Percentiles rank a stretch among this genome's conserved stretches.
phyloP scores from a whole-genome alignment of 2,797 vertebrate genomes.

The Catamblyrhynchus diadema region DNA sequence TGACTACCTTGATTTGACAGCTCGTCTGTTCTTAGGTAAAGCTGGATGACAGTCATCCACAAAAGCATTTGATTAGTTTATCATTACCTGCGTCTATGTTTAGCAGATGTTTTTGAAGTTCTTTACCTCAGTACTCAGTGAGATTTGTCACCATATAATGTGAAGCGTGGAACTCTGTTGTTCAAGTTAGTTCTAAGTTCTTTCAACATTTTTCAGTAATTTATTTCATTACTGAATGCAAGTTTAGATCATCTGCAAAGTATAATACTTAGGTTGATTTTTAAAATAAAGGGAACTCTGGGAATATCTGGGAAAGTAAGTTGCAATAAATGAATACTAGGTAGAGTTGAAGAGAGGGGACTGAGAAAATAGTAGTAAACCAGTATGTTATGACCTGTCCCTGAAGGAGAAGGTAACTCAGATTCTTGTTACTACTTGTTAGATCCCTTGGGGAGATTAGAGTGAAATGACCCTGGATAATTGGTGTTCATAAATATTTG shows the following conservation, averaged over 20 bases:
- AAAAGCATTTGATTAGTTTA: conserved; percentile 58
- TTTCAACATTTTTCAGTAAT: neutral
- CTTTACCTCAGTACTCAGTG: neutral
- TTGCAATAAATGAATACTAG: neutral
- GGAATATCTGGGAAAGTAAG: neutral
- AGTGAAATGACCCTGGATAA: neutral
- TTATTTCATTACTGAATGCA: neutral
- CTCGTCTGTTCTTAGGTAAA: conserved; percentile 33
- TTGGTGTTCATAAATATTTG: neutral
- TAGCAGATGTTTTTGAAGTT: conserved; percentile 16
- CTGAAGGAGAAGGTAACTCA: neutral
- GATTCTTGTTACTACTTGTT: neutral
- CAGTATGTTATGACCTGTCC: neutral
- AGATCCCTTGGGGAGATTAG: neutral
- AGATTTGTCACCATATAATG: neutral
- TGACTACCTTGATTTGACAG: conserved; percentile 64
- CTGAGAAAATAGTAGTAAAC: neutral
- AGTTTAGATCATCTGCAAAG: neutral
- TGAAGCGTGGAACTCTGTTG: neutral
- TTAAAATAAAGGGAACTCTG: neutral
- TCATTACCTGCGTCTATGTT: conserved; percentile 45
- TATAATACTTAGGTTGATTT: neutral
- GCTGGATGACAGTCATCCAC: conserved; percentile 34
- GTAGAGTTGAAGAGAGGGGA: neutral
- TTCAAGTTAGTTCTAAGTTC: neutral